Base-by-base conservation (phyloP, 1,140 invertebrate species). In the Melitaea cinxia region DNA sequence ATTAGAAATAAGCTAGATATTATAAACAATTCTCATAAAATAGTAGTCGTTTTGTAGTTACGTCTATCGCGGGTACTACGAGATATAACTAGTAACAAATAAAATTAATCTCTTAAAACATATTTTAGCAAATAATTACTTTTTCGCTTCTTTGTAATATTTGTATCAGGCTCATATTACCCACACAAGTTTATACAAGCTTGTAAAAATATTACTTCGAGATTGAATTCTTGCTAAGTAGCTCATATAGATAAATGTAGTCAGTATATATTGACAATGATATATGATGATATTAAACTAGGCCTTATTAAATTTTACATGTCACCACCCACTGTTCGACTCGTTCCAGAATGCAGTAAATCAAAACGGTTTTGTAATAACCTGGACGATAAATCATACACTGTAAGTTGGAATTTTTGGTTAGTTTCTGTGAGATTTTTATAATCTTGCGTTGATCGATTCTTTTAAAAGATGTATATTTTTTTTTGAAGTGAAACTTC, bases 301-400 rank as follows among this genome's bases (percentile, higher is more conserved):
- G 42, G 55, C 56, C 63, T 65, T 65, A 65, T 58, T 66, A 39
- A 57, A 50, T 64, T 45, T 37, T 57, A 59, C 26, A 66, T 37
- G 64, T 66, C 56, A 33, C 64, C 21, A 52, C 45, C 49, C 37
- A 63, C 59, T 70, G 54, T 65, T 57, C 55, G 56, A 73, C 24
- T 63, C 60, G 65, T 50, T 56, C 59, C 64, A 15, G 26, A 65
- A 71, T 56, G 64, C 68, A 33, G 72, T 78, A 78, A 73, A 78
- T 75, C 73, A 78, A 64, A 73, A 57, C 66, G 37, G 33, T 52
- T 54, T 64, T 71, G 72, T 75, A 78, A 78, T 78, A 78, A 78
- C 72, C 73, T 70, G 54, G 26, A 65, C 68, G 59, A 78, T 78
- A 78, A 78, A 47, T 47, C 42, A 47, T 23, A 12, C 19, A 47